These are phyloP conservation scores for Elysia chlorotica DNA, from an alignment of 1,140 invertebrate genomes.

Conservation along the genomic window DNA sequence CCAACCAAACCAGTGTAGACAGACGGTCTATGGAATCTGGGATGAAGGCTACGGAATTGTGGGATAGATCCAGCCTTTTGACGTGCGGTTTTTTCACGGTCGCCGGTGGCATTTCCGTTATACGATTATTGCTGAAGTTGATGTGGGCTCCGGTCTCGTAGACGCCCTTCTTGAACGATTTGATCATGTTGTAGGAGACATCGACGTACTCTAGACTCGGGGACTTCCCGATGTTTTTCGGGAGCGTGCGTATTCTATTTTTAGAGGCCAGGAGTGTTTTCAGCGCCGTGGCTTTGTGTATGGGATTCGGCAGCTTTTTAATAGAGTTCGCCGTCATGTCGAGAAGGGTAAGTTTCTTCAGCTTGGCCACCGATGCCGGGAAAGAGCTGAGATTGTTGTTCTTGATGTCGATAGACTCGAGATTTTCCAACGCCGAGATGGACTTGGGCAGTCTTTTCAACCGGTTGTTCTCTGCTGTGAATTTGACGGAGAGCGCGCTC, in stretches of 20 bases:
- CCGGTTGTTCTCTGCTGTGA: constrained; percentile 56
- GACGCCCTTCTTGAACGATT: constrained; percentile 51
- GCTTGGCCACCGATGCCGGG: constrained; percentile 47
- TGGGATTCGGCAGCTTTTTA: constrained; percentile 51
- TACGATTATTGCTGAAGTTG: constrained; percentile 45
- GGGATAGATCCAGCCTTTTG: constrained; percentile 52
- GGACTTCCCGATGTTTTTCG: constrained; percentile 56
- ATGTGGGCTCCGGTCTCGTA: constrained; percentile 52
- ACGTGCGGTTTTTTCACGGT: constrained; percentile 54
- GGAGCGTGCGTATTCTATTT: constrained; percentile 49
- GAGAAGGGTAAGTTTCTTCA: constrained; percentile 49
- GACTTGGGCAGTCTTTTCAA: constrained; percentile 52
- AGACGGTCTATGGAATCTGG: constrained; percentile 53
- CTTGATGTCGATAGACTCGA: constrained; percentile 50
- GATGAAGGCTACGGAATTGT: constrained; percentile 48
- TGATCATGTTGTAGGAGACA: constrained; percentile 51
- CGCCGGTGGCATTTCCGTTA: constrained; percentile 46
- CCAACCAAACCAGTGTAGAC: constrained; percentile 46
- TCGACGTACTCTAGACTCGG: constrained; percentile 42
- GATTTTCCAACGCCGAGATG: constrained; percentile 40
- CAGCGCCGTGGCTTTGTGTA: constrained; percentile 52
- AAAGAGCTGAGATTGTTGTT: constrained; percentile 53
- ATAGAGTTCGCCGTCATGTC: constrained; percentile 56
- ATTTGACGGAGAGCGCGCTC: constrained; percentile 37
- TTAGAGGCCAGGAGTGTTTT: constrained; percentile 43